Conservation (phyloP, 2,797 vertebrate genomes). For the Bufotes viridis region DNA sequence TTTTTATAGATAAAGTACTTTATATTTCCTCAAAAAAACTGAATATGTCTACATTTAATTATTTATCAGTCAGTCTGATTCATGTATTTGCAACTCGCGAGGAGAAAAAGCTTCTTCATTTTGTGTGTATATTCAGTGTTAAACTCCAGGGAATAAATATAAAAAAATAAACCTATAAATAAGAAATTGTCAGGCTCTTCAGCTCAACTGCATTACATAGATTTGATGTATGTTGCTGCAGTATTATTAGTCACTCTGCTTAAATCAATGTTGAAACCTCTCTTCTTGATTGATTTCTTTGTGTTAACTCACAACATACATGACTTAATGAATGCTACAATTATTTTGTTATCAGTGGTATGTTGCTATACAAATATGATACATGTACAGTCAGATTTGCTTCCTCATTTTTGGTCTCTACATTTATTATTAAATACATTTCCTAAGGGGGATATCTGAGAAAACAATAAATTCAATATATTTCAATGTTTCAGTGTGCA, state of each 20-base stretch:
- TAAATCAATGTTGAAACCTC: constrained; percentile 81
- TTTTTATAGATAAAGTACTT: constrained; percentile 50
- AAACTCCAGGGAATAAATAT: constrained; percentile 65
- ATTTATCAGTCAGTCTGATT: constrained; percentile 63
- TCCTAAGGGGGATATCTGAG: neutral
- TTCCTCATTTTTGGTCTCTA: neutral
- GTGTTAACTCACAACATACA: constrained; percentile 69
- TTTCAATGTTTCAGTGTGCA: neutral
- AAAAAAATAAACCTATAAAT: constrained; percentile 82
- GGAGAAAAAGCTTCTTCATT: constrained; percentile 63
- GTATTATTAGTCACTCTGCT: constrained; percentile 80
- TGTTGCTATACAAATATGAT: constrained; percentile 50
- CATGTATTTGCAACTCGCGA: constrained; percentile 65
- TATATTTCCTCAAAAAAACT: neutral
- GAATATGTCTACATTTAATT: constrained; percentile 66
- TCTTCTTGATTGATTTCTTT: constrained; percentile 80
- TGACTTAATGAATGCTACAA: constrained; percentile 75
- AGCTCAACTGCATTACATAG: constrained; percentile 76
- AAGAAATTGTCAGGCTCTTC: constrained; percentile 81
- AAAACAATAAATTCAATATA: too few species aligned
- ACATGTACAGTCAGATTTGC: neutral
- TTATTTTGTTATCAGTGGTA: constrained; percentile 65
- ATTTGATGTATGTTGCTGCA: constrained; percentile 80
- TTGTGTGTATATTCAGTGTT: constrained; percentile 64
- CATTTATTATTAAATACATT: neutral